These are phyloP conservation scores for Dicycla oo DNA, from an alignment of 2,888 invertebrate genomes.

Conservation along the genomic window DNA sequence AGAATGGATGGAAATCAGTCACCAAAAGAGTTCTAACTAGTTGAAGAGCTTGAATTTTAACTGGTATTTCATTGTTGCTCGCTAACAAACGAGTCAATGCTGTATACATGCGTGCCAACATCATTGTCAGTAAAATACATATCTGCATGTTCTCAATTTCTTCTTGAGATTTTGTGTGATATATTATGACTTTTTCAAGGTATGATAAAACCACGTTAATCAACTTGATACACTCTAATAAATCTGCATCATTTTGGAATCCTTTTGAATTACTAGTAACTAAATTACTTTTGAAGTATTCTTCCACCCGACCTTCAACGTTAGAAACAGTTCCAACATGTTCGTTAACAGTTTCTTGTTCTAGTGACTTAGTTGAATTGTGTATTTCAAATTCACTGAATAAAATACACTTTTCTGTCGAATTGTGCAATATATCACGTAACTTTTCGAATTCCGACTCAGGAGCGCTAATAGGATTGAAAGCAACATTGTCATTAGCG, in stretches of 20 bases:
- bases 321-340: constrained; percentile 69
- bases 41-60: constrained; percentile 74
- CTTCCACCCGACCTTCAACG: constrained; percentile 67
- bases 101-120: constrained; percentile 71
- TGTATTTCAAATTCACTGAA: constrained; percentile 82
- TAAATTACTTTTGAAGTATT: constrained; percentile 55
- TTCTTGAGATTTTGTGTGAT: constrained; percentile 66
- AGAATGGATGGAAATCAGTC: constrained; percentile 70
- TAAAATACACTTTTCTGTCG: constrained; percentile 78
- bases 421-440: constrained; percentile 76
- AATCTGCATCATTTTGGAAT: constrained; percentile 61
- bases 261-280: constrained; percentile 26
- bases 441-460: constrained; percentile 62
- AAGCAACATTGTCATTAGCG: constrained; percentile 78
- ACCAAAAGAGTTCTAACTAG: constrained; percentile 72
- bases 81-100: constrained; percentile 70
- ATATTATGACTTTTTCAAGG: constrained; percentile 73
- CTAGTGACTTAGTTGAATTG: constrained; percentile 41
- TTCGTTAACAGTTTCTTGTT: constrained; percentile 48
- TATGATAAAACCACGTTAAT: constrained; percentile 72
- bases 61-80: constrained; percentile 68
- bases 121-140: constrained; percentile 67
- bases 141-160: constrained; percentile 67
- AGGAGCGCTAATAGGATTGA: constrained; percentile 12
- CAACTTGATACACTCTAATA: constrained; percentile 71